A percentile compares a stretch with the other conserved stretches of the same genome.
Evolutionary conservation across 2,888 invertebrate genomes (phyloP).

Genomic region (Enchytraeus crypticus): DNA sequence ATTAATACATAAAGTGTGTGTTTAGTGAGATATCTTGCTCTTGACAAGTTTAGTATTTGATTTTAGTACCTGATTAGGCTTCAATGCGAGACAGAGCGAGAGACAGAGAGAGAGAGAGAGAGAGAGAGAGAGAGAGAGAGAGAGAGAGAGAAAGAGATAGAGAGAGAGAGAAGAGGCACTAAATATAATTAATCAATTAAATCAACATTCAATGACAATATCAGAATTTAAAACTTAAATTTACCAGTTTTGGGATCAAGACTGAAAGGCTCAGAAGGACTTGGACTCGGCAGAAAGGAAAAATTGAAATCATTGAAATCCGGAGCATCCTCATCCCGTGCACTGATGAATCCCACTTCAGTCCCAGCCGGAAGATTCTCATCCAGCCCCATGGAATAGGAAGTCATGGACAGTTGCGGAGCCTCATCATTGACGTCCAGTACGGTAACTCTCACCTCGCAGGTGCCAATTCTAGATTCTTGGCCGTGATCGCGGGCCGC

Average conservation of each 20-base stretch:
- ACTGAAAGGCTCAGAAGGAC: conserved; percentile 1
- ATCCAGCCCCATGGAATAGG: conserved; percentile 9
- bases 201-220: too few relatives aligned
- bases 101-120: too few relatives aligned
- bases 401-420: conserved; percentile 1
- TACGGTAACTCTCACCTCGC: neutral
- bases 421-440: conserved; percentile 10
- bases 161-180: too few relatives aligned
- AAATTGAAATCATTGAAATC: conserved; percentile 2
- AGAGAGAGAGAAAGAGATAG: too few relatives aligned
- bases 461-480: neutral
- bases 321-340: conserved; percentile 1
- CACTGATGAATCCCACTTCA: conserved; percentile 5
- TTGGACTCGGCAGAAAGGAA: neutral
- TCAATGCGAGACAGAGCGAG: too few relatives aligned
- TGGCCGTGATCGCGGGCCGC: conserved; percentile 2
- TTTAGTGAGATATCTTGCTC: too few relatives aligned
- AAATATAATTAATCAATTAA: too few relatives aligned
- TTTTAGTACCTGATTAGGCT: too few relatives aligned
- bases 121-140: too few relatives aligned
- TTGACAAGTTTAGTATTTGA: too few relatives aligned
- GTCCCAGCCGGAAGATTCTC: conserved; percentile 6
- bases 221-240: too few relatives aligned
- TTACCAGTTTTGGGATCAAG: neutral
- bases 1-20: too few relatives aligned